A percentile compares a stretch with the other conserved stretches of the same genome.
These are phyloP conservation scores for Coenobita brevimanus DNA, from an alignment of 1,140 invertebrate species.

Conservation along the genomic window DNA sequence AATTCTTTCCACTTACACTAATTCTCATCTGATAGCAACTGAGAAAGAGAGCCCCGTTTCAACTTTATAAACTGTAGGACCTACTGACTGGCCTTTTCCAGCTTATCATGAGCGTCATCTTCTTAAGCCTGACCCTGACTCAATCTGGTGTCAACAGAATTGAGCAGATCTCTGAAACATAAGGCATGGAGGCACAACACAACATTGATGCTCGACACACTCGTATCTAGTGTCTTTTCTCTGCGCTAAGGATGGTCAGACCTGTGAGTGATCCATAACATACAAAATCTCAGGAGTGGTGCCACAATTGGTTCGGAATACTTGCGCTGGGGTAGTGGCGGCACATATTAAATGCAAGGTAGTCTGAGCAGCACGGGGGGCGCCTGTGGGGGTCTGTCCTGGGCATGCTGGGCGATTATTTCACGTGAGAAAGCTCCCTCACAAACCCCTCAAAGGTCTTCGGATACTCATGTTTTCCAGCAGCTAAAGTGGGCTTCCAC, in stretches of 20 bases:
- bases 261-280: conserved; percentile 72
- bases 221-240: conserved; percentile 55
- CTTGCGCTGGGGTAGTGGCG: conserved; percentile 74
- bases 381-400: conserved; percentile 81
- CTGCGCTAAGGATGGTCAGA: neutral
- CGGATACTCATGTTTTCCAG: conserved; percentile 76
- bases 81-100: neutral
- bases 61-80: conserved; percentile 27
- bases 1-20: conserved; percentile 21
- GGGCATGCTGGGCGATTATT: too few species aligned
- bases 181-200: conserved; percentile 23
- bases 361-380: conserved; percentile 79
- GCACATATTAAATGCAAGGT: conserved; percentile 80
- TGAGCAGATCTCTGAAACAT: conserved; percentile 48
- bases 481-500: conserved; percentile 74
- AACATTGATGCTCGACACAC: conserved; percentile 34
- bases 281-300: conserved; percentile 81
- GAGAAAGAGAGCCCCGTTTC: conserved; percentile 38
- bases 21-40: too few species aligned
- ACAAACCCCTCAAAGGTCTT: too few species aligned
- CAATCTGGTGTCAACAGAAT: conserved; percentile 21
- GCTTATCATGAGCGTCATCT: neutral
- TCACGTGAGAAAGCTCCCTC: too few species aligned
- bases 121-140: neutral
- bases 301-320: conserved; percentile 76